Conservation (phyloP, 2,797 vertebrate genomes). For the Coluber constrictor region DNA sequence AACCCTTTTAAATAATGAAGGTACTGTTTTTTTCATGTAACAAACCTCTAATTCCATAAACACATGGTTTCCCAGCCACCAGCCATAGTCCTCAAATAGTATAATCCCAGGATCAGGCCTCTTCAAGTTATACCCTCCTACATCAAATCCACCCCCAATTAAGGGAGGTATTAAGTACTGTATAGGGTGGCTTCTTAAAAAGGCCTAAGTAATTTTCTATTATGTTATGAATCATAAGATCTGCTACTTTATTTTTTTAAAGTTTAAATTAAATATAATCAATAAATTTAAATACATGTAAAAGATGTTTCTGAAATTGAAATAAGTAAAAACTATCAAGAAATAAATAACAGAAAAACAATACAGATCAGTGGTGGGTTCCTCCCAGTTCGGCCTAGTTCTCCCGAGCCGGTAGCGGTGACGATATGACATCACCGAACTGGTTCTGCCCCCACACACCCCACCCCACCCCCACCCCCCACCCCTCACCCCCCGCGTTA, state of each 20-base stretch:
- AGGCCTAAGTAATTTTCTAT: neutral
- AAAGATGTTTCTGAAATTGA: neutral
- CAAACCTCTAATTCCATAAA: neutral
- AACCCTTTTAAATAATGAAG: neutral
- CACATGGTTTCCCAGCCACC: neutral
- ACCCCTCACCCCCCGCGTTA: no score
- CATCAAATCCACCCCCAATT: neutral
- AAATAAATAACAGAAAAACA: neutral
- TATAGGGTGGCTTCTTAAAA: neutral
- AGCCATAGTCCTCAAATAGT: neutral
- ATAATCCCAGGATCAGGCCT: neutral
- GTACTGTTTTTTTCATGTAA: neutral
- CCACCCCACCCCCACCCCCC: no score
- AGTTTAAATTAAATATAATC: neutral
- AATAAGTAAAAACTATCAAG: neutral
- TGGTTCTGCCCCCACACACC: no score
- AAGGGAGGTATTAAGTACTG: neutral
- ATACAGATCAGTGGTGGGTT: neutral
- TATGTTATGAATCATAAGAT: neutral
- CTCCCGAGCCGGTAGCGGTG: no score
- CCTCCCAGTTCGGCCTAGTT: no score
- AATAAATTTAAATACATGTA: neutral
- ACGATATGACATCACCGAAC: no score
- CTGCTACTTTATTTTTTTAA: neutral
- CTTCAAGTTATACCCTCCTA: neutral